Conservation (phyloP, 2,888 invertebrate genomes). For the Heteromyza rotundicornis region DNA sequence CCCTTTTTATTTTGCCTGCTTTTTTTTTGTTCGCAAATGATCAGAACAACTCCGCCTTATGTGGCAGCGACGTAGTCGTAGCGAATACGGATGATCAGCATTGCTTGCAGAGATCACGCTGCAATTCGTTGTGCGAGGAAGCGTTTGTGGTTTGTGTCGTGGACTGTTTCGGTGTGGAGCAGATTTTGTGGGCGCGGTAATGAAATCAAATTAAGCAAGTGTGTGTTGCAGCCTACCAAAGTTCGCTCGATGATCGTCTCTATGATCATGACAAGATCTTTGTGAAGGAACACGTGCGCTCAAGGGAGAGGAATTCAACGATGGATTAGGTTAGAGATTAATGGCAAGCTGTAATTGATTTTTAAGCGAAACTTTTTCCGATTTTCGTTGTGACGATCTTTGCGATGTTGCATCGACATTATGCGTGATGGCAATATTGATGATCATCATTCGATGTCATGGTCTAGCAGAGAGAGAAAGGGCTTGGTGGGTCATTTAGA, state of each 20-base stretch:
- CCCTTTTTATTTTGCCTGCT: background rate
- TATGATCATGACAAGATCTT: background rate
- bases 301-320: too few relatives aligned
- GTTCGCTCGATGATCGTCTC: background rate
- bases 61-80: background rate
- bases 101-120: background rate
- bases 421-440: too few relatives aligned
- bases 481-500: too few relatives aligned
- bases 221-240: conserved; percentile 43
- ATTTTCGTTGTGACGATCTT: background rate
- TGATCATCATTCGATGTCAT: too few relatives aligned
- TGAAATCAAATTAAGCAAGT: conserved; percentile 63
- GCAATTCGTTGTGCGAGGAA: conserved; percentile 19
- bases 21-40: conserved; percentile 18
- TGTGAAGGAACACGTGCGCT: background rate
- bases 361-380: background rate
- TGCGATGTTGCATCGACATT: too few relatives aligned
- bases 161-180: background rate
- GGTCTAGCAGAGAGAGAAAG: too few relatives aligned
- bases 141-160: conserved; percentile 17
- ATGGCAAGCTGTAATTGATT: background rate
- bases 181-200: conserved; percentile 59
- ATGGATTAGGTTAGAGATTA: too few relatives aligned
- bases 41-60: conserved; percentile 48
- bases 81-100: background rate